Conservation (phyloP, 2,797 vertebrate species). For the Oreortyx pictus region DNA sequence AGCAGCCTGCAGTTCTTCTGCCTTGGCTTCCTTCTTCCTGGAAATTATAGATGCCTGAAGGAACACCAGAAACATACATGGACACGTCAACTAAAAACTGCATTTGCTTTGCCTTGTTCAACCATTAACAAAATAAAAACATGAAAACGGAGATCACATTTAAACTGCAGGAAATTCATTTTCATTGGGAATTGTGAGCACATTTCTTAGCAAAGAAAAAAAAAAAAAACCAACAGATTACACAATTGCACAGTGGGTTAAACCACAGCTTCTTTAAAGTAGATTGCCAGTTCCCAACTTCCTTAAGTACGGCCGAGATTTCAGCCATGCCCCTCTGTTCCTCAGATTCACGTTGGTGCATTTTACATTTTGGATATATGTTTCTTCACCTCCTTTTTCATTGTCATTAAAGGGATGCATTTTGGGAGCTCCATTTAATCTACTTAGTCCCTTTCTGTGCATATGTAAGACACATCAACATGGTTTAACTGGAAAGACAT, state of each 20-base stretch:
- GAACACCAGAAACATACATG: conserved; percentile 3
- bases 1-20: conserved; percentile 92
- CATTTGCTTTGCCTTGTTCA: not conserved
- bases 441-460: conserved; percentile 1
- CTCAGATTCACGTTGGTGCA: not conserved
- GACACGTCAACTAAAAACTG: not conserved
- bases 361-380: conserved; percentile 30
- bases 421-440: conserved; percentile 44
- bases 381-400: conserved; percentile 11
- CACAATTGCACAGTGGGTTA: not conserved
- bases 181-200: not conserved
- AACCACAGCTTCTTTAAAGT: not conserved
- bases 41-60: conserved; percentile 92
- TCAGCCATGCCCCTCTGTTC: not conserved
- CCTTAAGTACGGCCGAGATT: not conserved
- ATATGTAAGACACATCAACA: conserved; percentile 11
- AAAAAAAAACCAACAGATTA: not conserved
- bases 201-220: not conserved
- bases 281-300: not conserved
- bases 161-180: not conserved
- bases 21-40: conserved; percentile 93
- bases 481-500: conserved; percentile 53
- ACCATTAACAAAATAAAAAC: not conserved
- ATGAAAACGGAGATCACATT: not conserved
- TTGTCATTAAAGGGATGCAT: conserved; percentile 45